Base-by-base conservation (phyloP, 2,888 invertebrate genomes). In the Craniophora ligustri region DNA sequence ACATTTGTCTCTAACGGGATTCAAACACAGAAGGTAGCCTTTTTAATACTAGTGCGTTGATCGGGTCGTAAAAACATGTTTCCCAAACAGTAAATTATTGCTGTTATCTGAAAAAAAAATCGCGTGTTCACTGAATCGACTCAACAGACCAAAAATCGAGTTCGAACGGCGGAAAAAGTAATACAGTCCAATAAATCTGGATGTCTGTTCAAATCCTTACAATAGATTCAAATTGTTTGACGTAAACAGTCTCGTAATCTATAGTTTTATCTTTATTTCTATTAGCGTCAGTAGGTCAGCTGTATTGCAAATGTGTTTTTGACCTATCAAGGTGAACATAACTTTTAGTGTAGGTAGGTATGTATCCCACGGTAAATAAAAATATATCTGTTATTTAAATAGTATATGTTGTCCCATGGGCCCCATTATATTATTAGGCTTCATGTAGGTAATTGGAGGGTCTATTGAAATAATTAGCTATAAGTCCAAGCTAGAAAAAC, bases 201-300 rank as follows among this genome's bases (percentile, higher is more conserved):
- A 5, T 13, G 31, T 63, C 19, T 63, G 32, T 1, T 7, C 16
- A 21, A 40, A 7, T 30, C 70, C 26, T 69, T 55, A 45, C 10
- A 36, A 18, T 18, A 15, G 11, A 28, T 54, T 55, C 21, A 63
- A 63, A 48, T 63, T 42, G 23, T 39, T 11, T 62, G 57, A 68
- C 64, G 63, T 23, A 68, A 62, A 44, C 47, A 63, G 44, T 38
- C 23, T 44, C 26, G 48, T 64, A 63, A 68, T 64, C 47, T 55
- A 54, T 47, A 41, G 32, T 21, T 5, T 51, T 64, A 54, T 68
- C 65, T 69, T 48, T 31, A 64, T 59, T 57, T 64, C 51, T 50
- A 56, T 65, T 57, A 31, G 30, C 10, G 34, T 4, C 15, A 59
- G 48, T 68, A 69, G 74, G 69, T 73, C 61, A 73, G 32, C 21